Percentiles rank a stretch among this genome's conserved stretches.
phyloP scores from a whole-genome alignment of 2,113 vertebrate species.

The Uropsilus gracilis region DNA sequence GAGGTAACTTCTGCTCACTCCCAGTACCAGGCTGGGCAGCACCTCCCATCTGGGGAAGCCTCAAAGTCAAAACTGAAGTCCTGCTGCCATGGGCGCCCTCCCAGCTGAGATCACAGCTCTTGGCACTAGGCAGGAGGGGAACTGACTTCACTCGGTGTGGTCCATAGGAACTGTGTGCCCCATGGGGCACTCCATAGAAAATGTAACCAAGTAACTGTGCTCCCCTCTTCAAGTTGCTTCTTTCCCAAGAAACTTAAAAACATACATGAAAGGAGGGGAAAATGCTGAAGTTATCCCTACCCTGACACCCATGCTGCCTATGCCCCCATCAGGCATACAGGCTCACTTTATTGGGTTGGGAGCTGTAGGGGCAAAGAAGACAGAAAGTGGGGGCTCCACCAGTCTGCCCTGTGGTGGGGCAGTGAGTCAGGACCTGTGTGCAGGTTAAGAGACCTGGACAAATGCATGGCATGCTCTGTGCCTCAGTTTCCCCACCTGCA shows the following conservation, averaged over 20 bases:
- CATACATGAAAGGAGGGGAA: background rate
- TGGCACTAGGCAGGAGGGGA: background rate
- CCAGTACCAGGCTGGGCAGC: background rate
- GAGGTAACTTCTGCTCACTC: background rate
- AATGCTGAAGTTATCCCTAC: background rate
- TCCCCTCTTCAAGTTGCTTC: conserved; percentile 3
- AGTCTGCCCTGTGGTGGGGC: background rate
- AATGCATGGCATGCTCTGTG: background rate
- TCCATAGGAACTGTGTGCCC: background rate
- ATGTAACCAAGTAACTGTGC: background rate
- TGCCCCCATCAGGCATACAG: background rate
- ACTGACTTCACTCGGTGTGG: no score
- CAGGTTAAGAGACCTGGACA: background rate
- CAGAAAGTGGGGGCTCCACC: background rate
- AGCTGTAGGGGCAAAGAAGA: background rate
- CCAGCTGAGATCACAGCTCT: background rate
- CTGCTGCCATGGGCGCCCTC: no score
- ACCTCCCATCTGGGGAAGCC: no score
- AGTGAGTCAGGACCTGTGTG: background rate
- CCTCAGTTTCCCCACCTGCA: background rate
- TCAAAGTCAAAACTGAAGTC: background rate
- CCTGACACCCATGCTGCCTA: no score
- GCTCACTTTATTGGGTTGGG: background rate
- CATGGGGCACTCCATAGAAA: background rate
- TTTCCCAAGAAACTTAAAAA: conserved; percentile 36